These are phyloP conservation scores for Drosophila leonis DNA, from an alignment of 2,888 invertebrate genomes.

Conservation along the genomic window DNA sequence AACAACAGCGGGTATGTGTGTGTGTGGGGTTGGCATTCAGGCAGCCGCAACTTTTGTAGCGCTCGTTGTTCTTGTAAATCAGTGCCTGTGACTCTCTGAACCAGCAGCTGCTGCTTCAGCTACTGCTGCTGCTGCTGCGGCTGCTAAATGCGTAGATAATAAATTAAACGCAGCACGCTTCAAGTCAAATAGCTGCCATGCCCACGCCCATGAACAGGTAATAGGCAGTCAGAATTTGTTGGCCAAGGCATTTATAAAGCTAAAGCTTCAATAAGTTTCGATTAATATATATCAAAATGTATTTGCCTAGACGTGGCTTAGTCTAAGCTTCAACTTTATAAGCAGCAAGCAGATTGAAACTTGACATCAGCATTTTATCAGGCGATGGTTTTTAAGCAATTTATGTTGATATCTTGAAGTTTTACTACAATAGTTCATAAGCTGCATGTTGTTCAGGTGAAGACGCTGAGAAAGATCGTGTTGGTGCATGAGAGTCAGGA, in stretches of 20 bases:
- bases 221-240: neutral
- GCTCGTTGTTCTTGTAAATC: conserved; percentile 61
- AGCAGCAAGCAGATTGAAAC: no score
- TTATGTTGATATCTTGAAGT: no score
- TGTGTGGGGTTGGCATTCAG: neutral
- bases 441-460: no score
- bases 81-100: conserved; percentile 63
- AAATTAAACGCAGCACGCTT: conserved; percentile 76
- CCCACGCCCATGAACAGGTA: conserved; percentile 27
- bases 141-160: conserved; percentile 70
- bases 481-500: no score
- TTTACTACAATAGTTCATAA: no score
- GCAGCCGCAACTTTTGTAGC: conserved; percentile 60
- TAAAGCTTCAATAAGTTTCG: conserved; percentile 25
- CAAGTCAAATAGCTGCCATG: conserved; percentile 50
- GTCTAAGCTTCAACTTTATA: neutral
- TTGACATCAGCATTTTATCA: no score
- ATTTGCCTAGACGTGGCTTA: neutral
- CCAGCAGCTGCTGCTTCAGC: conserved; percentile 58
- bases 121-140: conserved; percentile 14
- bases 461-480: no score
- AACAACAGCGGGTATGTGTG: conserved; percentile 11
- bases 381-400: no score
- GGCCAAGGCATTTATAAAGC: conserved; percentile 2
- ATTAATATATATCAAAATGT: conserved; percentile 10